phyloP scores from a whole-genome alignment of 2,888 invertebrate genomes.

The Noctuana brunneofusca region DNA sequence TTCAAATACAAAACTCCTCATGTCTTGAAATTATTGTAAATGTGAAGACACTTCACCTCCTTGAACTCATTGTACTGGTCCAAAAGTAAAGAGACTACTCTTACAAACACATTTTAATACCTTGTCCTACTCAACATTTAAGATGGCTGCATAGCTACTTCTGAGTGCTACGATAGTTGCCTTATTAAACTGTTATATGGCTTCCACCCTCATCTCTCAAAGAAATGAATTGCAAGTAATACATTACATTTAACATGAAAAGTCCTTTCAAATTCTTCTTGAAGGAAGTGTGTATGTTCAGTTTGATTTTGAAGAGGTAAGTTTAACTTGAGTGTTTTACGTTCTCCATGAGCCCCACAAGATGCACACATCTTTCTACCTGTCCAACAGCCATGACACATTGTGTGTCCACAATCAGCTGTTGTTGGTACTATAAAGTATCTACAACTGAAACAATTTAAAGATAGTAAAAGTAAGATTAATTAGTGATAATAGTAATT shows the following conservation, averaged over 20 bases:
- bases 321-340: conserved; percentile 56
- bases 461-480: not conserved
- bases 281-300: conserved; percentile 53
- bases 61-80: too few species aligned
- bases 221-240: too few species aligned
- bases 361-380: conserved; percentile 55
- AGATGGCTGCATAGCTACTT: too few species aligned
- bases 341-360: conserved; percentile 55
- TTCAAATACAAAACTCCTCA: too few species aligned
- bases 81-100: too few species aligned
- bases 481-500: not conserved
- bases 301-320: conserved; percentile 55
- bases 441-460: conserved; percentile 61
- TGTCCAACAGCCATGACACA: conserved; percentile 68
- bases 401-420: conserved; percentile 65
- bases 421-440: conserved; percentile 63
- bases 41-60: too few species aligned
- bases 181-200: too few species aligned
- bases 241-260: conserved; percentile 61
- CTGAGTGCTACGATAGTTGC: too few species aligned
- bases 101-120: too few species aligned
- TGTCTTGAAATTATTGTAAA: too few species aligned
- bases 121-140: too few species aligned
- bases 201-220: too few species aligned
- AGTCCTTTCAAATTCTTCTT: conserved; percentile 59